Evolutionary conservation across 2,888 invertebrate species (phyloP), one percentile per base, ranked within the genome.

Genomic region (Brenthis daphne): DNA sequence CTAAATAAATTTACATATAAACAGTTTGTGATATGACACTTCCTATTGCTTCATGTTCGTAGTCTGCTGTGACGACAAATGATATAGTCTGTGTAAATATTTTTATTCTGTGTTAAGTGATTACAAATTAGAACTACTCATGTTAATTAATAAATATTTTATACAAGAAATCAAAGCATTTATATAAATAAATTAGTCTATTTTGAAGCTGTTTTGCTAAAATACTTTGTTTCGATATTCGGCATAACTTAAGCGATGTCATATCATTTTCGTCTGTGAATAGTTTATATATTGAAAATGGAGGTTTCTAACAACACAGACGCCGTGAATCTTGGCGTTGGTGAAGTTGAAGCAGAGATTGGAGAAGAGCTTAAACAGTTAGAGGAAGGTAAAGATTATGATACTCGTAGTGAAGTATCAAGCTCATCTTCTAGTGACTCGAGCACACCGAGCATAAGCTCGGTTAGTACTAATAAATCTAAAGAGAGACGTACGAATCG

Each of bases 341-440:
- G 94, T 79, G 94, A 94, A 87, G 94, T 94, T 72, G 94, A 94
- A 84, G 94, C 94, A 67, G 96, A 96, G 85, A 96, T 96, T 84
- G 96, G 95, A 57, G 96, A 97, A 82, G 96, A 97, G 83, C 90
- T 96, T 73, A 96, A 97, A 85, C 94, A 96, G 85, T 87, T 96
- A 73, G 96, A 95, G 75, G 96, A 96, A 79, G 95, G 94, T 70
- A 95, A 94, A 80, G 94, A 95, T 78, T 97, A 96, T 81, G 97
- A 97, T 85, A 97, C 97, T 3, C 94, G 97, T 13, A 98, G 98
- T 86, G 98, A 98, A 90, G 97, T 98, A 47, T 97, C 97, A 64
- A 97, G 97, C 74, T 96, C 96, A 57, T 95, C 96, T 76, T 96
- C 96, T 5, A 95, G 95, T 73, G 94, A 94, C 68, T 95, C 96